Conservation (phyloP, 2,888 invertebrate genomes). For the Chrysolina haemoptera region DNA sequence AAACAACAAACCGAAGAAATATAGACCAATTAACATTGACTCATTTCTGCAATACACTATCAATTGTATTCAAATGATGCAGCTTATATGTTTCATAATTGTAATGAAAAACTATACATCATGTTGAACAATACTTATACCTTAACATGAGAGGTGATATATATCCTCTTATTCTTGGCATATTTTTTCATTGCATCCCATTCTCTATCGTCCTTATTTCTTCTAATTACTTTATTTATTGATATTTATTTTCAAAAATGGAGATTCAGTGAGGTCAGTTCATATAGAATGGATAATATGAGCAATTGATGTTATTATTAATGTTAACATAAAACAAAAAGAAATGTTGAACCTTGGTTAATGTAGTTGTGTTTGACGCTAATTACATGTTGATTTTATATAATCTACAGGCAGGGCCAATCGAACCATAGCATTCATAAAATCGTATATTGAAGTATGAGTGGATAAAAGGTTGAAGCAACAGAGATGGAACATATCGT, state of each 20-base stretch:
- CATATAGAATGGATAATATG: not conserved
- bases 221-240: not conserved
- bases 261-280: not conserved
- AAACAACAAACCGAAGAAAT: slow-evolving; percentile 1
- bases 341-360: not conserved
- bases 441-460: too few relatives aligned
- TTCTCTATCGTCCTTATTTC: slow-evolving; percentile 10
- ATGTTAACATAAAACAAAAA: not conserved
- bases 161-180: not conserved
- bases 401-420: too few relatives aligned
- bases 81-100: not conserved
- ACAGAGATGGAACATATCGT: too few relatives aligned
- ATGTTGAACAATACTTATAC: not conserved
- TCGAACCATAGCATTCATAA: too few relatives aligned
- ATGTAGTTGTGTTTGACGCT: too few relatives aligned
- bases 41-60: not conserved
- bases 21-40: not conserved
- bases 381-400: too few relatives aligned
- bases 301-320: slow-evolving; percentile 3
- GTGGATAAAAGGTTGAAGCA: too few relatives aligned
- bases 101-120: not conserved
- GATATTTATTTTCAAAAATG: not conserved
- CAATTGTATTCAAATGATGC: slow-evolving; percentile 11
- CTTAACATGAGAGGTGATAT: not conserved
- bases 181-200: not conserved